Evolutionary conservation across 2,113 vertebrate genomes (phyloP).

Genomic region (Hypomesus transpacificus): DNA sequence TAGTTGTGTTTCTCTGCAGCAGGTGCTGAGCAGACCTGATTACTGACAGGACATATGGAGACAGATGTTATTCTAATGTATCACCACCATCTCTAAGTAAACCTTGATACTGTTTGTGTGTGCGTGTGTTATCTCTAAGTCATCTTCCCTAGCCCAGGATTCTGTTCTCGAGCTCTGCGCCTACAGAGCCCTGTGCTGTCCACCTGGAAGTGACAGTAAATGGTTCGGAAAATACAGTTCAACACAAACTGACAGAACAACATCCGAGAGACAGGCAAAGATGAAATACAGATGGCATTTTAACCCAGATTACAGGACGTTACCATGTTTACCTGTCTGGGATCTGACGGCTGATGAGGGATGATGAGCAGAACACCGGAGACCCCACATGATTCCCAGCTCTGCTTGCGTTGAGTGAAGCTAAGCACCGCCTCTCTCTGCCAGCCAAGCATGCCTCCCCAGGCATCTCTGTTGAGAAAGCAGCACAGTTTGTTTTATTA

Average conservation of each 20-base stretch:
- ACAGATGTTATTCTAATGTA: constrained; percentile 13
- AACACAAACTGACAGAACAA: background rate
- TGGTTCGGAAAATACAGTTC: background rate
- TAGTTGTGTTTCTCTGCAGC: constrained; percentile 29
- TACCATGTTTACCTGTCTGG: background rate
- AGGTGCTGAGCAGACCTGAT: constrained; percentile 28
- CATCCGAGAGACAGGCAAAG: background rate
- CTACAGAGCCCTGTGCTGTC: background rate
- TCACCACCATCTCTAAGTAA: background rate
- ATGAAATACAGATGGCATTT: background rate
- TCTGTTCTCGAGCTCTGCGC: background rate
- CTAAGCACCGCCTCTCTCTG: constrained; percentile 17
- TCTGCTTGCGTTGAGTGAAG: constrained; percentile 24
- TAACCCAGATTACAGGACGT: background rate
- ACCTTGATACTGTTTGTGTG: background rate
- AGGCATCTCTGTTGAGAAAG: constrained; percentile 15
- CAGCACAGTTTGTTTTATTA: constrained; percentile 22
- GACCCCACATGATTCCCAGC: constrained; percentile 21
- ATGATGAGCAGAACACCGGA: constrained; percentile 4
- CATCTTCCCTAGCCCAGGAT: background rate
- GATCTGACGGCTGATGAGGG: background rate
- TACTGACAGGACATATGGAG: constrained; percentile 33
- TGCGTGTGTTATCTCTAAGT: too few species aligned
- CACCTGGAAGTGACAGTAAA: background rate
- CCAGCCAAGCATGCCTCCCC: constrained; percentile 26